These are phyloP conservation scores for Pseudonaja textilis DNA, from an alignment of 2,113 vertebrate species.

Conservation along the genomic window DNA sequence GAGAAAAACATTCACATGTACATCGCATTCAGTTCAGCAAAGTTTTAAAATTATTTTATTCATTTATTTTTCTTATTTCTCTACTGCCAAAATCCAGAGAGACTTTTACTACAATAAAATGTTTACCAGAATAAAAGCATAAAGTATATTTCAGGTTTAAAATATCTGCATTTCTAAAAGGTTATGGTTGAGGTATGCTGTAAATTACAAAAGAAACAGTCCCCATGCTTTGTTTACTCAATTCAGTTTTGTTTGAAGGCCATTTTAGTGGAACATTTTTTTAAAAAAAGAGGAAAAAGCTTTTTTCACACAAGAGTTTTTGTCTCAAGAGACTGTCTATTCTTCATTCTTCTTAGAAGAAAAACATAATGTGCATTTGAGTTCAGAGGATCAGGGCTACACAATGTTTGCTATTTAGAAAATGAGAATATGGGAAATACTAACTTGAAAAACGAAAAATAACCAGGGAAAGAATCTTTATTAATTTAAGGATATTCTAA, in stretches of 20 bases:
- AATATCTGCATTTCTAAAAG: background rate
- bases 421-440: background rate
- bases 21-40: background rate
- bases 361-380: accelerated
- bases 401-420: background rate
- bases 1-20: background rate
- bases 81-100: background rate
- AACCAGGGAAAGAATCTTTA: background rate
- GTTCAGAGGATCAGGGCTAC: background rate
- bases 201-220: background rate
- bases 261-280: background rate
- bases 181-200: background rate
- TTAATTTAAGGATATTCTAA: background rate
- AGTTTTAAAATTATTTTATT: background rate
- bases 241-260: background rate
- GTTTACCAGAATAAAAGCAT: background rate
- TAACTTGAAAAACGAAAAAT: background rate
- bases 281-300: background rate
- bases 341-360: background rate
- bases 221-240: background rate
- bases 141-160: background rate
- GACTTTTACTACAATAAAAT: background rate
- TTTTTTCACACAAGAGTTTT: background rate
- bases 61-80: background rate
- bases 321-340: background rate